phyloP scores from a whole-genome alignment of 2,113 vertebrate species.

The Monopterus albus region DNA sequence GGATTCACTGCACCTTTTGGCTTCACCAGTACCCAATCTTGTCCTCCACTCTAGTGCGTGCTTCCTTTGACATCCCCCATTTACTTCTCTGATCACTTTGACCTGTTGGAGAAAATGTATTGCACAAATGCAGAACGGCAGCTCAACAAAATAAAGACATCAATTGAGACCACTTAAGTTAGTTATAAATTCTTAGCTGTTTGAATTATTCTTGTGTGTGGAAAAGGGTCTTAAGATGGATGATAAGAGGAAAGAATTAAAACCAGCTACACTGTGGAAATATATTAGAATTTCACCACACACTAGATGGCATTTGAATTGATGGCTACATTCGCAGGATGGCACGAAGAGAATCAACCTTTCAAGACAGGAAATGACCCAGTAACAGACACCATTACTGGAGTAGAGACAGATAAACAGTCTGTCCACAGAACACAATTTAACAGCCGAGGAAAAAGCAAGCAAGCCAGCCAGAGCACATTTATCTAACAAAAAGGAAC shows the following conservation, averaged over 20 bases:
- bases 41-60: neutral
- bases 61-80: neutral
- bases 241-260: conserved; percentile 30
- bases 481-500: conserved; percentile 42
- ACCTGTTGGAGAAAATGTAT: conserved; percentile 19
- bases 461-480: conserved; percentile 35
- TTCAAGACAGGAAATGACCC: conserved; percentile 57
- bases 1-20: conserved; percentile 14
- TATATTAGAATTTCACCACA: conserved; percentile 36
- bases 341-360: conserved; percentile 43
- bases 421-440: conserved; percentile 59
- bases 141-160: neutral
- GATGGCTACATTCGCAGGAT: conserved; percentile 33
- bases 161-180: conserved; percentile 11
- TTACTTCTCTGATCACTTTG: conserved; percentile 22
- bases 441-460: conserved; percentile 51
- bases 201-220: conserved; percentile 8
- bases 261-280: conserved; percentile 28
- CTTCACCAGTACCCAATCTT: neutral
- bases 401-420: conserved; percentile 58
- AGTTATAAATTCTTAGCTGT: conserved; percentile 29
- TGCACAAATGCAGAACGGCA: conserved; percentile 20
- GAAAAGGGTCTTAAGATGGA: conserved; percentile 12
- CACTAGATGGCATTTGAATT: conserved; percentile 41
- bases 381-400: conserved; percentile 61